Base-by-base conservation (phyloP, 2,888 invertebrate species). In the Leucoptera coffeella region DNA sequence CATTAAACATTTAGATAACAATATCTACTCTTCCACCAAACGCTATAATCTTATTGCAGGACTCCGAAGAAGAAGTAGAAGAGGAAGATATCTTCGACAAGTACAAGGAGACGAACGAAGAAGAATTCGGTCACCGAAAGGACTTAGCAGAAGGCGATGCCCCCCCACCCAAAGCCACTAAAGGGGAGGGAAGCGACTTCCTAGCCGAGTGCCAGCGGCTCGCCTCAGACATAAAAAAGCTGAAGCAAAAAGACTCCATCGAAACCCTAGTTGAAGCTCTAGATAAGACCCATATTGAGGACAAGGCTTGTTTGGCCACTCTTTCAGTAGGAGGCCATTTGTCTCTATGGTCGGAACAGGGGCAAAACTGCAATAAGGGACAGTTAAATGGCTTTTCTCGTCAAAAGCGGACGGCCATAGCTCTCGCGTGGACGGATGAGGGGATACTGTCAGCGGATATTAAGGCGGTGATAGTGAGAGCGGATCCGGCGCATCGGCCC, bases 391-490 rank as follows among this genome's bases (percentile, higher is more conserved):
- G n/a, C n/a, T n/a, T n/a, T n/a, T n/a, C n/a, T n/a, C n/a, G n/a
- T n/a, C n/a, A n/a, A n/a, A n/a, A n/a, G n/a, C n/a, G n/a, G n/a
- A n/a, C n/a, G 38, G 65, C 28, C 59, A 61, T 36, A 60, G 53
- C 25, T 45, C 59, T 15, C 47, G n/a, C 45, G 45, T 61, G 14
- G 42, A 45, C 31, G 39, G 33, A 5, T n/a, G n/a, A n/a, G n/a
- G n/a, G n/a, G n/a, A n/a, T n/a, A n/a, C n/a, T n/a, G n/a, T n/a
- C n/a, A n/a, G n/a, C n/a, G n/a, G n/a, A n/a, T n/a, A n/a, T n/a
- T n/a, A n/a, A n/a, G n/a, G 77, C 27, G 71, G 74, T n/a, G 45
- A 83, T 25, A 85, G 77, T 53, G n/a, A n/a, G n/a, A n/a, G n/a
- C n/a, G 65, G 69, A 1, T 51, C 71, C 3, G 53, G 73, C 33